Conservation (phyloP, 2,888 invertebrate genomes). For the Blomia tropicalis region DNA sequence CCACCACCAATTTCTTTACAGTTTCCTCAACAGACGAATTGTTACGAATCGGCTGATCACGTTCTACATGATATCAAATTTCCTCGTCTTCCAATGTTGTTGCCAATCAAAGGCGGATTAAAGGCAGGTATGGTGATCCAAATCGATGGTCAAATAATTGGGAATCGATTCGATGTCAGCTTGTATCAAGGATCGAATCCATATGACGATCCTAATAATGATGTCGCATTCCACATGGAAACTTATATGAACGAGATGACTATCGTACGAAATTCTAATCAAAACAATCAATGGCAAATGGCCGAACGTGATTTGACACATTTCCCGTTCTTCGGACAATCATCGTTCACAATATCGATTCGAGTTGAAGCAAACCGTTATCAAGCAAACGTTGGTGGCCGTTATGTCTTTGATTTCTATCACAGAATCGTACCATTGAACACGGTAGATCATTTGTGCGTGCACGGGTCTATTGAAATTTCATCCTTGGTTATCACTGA, state of each 20-base stretch:
- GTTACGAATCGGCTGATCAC: constrained; percentile 1
- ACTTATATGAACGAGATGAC: constrained; percentile 59
- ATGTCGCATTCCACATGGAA: constrained; percentile 65
- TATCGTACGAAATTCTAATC: constrained; percentile 55
- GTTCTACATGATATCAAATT: constrained; percentile 9
- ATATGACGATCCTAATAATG: constrained; percentile 32
- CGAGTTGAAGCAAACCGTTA: constrained; percentile 44
- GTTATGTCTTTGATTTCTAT: constrained; percentile 50
- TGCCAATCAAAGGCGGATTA: constrained; percentile 19
- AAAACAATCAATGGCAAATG: constrained; percentile 52
- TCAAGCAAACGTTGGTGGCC: constrained; percentile 48
- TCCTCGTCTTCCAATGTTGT: constrained; percentile 14
- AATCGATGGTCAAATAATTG: constrained; percentile 12
- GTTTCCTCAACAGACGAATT: background rate
- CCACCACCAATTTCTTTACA: background rate
- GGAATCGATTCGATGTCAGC: constrained; percentile 19
- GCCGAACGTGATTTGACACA: constrained; percentile 43
- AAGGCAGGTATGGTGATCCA: constrained; percentile 13
- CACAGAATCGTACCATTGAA: constrained; percentile 44
- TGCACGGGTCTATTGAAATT: constrained; percentile 56
- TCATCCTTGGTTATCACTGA: constrained; percentile 26
- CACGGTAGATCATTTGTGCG: constrained; percentile 48
- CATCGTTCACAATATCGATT: constrained; percentile 44
- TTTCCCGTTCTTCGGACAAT: constrained; percentile 45
- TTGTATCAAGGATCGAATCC: constrained; percentile 20